These are phyloP conservation scores for Lordiphosa clarofinis DNA, from an alignment of 1,140 invertebrate genomes.

Conservation along the genomic window DNA sequence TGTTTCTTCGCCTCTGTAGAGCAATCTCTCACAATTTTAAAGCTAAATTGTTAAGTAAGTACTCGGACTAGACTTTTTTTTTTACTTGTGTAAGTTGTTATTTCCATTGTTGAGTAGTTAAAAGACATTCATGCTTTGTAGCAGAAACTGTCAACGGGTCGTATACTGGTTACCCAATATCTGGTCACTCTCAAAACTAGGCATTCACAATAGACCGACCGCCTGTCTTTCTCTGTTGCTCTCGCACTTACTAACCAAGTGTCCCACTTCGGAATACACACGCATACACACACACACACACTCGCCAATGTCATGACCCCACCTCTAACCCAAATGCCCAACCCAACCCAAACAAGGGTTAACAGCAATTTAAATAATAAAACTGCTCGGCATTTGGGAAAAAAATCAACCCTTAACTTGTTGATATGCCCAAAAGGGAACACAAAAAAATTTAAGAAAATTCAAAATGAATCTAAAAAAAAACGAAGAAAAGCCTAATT, in stretches of 20 bases:
- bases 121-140: no score
- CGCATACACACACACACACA: conserved; percentile 32
- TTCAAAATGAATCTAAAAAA: conserved; percentile 56
- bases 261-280: conserved; percentile 65
- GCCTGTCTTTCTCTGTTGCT: conserved; percentile 5
- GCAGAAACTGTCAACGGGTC: no score
- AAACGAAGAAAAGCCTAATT: conserved; percentile 16
- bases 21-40: no score
- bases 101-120: no score
- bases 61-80: no score
- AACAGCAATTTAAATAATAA: conserved; percentile 72
- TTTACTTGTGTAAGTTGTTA: no score
- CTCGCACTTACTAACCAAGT: conserved; percentile 23
- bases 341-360: conserved; percentile 60
- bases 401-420: conserved; percentile 21
- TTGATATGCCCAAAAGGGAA: conserved; percentile 16
- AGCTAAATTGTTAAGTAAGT: no score
- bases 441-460: conserved; percentile 38
- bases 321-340: conserved; percentile 24
- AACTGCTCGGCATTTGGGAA: conserved; percentile 51
- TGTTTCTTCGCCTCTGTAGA: no score
- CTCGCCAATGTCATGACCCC: conserved; percentile 57
- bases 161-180: neutral
- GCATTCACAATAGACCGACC: conserved; percentile 47
- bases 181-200: conserved; percentile 29